Evolutionary conservation across 2,888 invertebrate species (phyloP), one percentile per base, ranked within the genome.

Genomic region (Poecilus cupreus): DNA sequence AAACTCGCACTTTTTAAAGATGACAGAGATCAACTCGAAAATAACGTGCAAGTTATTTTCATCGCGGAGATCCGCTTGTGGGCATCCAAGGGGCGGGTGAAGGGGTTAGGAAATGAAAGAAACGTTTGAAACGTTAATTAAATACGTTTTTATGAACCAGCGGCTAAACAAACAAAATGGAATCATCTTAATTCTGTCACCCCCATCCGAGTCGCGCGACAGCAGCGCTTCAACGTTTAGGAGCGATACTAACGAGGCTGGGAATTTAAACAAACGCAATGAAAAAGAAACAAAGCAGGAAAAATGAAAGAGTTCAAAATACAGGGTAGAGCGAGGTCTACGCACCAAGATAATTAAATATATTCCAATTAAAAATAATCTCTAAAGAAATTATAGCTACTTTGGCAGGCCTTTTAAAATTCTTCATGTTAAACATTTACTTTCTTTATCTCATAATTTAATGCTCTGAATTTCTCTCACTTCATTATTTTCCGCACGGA

Each of bases 111-210:
- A 37, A 68, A 68, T 68, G 64, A 68, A 76, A 54, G 76, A 76
- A 76, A 76, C 76, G 76, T 68, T 68, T 68, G 64, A 68, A 68
- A 68, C 76, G 57, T 76, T 76, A 76, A 76, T 76, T 76, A 57
- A 76, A 76, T 57, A 39, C 57, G 57, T 76, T 68, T 68, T 68
- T 68, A 68, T 68, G 37, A 68, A 68, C 64, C 64, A 68, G 18
- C 37, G 39, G 64, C 64, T 68, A 37, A 37, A 37, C 57, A 76
- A 76, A 76, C 76, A 76, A 57, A 76, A 68, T 68, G 64, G 37
- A 68, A 68, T 68, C 64, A 68, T 68, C 76, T 76, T 76, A 76
- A 76, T 76, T 76, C 57, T 68, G 64, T 68, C 64, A 68, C 64
- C 64, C 64, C 37, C 64, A 37, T 68, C 60, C 60, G 26, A 60